These are phyloP conservation scores for Bombus vancouverensis DNA, from an alignment of 1,140 invertebrate species.

Conservation along the genomic window DNA sequence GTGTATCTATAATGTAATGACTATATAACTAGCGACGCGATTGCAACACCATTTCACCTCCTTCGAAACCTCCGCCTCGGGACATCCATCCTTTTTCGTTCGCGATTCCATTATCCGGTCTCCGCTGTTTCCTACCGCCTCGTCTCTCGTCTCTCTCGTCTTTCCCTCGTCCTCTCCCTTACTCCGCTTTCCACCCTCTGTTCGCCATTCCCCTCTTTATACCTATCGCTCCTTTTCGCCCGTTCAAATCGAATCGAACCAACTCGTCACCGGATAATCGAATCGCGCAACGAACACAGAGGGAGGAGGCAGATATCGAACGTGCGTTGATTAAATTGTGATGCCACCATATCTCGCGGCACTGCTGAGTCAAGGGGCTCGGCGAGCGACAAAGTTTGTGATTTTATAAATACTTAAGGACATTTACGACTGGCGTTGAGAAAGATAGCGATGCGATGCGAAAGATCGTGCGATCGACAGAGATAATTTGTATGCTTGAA, in stretches of 20 bases:
- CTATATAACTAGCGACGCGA: constrained; percentile 66
- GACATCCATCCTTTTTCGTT: not conserved
- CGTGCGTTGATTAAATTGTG: constrained; percentile 83
- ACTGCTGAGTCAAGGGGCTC: constrained; percentile 81
- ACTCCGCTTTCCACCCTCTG: not conserved
- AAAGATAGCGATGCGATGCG: not conserved
- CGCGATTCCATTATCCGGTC: constrained; percentile 37
- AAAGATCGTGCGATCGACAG: not conserved
- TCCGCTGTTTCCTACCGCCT: not conserved
- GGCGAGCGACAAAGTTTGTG: constrained; percentile 82
- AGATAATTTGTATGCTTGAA: not conserved
- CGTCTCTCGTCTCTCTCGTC: not conserved
- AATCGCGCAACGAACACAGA: constrained; percentile 9
- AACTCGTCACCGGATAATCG: not conserved
- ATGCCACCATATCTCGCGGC: constrained; percentile 83
- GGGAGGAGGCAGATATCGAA: constrained; percentile 72
- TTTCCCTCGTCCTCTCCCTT: too few species aligned
- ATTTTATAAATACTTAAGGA: constrained; percentile 82
- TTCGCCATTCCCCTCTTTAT: not conserved
- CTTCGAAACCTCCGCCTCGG: constrained; percentile 36
- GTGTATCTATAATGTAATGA: constrained; percentile 82
- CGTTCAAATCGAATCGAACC: not conserved
- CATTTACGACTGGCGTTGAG: constrained; percentile 69
- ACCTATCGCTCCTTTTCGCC: not conserved
- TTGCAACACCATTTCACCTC: constrained; percentile 52